Evolutionary conservation across 2,113 vertebrate species (phyloP), one percentile per base, ranked within the genome.

Genomic region (Miniopterus natalensis): DNA sequence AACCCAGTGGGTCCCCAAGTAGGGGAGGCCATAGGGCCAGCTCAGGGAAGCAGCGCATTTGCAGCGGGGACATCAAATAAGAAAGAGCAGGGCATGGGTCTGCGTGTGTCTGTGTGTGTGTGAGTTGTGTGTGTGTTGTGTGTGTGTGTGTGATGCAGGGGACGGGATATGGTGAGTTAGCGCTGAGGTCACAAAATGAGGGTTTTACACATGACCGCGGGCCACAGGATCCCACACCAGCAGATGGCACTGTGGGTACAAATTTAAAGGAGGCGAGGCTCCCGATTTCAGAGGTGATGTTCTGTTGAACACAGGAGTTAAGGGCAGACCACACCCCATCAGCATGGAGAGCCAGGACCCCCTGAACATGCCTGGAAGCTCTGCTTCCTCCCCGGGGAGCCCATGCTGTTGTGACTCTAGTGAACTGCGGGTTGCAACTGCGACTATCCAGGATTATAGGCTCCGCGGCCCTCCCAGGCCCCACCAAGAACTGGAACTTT

Each of bases 231-330:
- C 78, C 80, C 92, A 85, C 25, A 45, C 96, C 97, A 98, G 96
- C 89, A 98, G 97, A 74, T 98, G 97, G 97, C 78, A 91, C 93
- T 97, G 59, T 61, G 80, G 86, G 97, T 73, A 95, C 88, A 87
- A 81, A 23, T 94, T 97, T 97, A 80, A 87, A 77, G 73, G 74
- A 57, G 55, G 49, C 4, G 4, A 53, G 1, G 17, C 55, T 1
- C 3, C 3, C 9, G 59, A 36, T 36, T 85, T 77, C 31, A 1
- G 13, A 55, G 20, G 36, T 27, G 21, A 77, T 25, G 61, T 1
- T 23, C 3, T 14, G 1, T 53, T 68, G 55, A 94, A 47, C 0
- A 9, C 59, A 31, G 42, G 12, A 65, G 29, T 5, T 49, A 21
- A 31, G 40, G 68, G 36, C 23, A 77, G 51, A 23, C n/a, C 70